phyloP scores from a whole-genome alignment of 2,888 invertebrate genomes.

The Eumacrocentrus americanus region DNA sequence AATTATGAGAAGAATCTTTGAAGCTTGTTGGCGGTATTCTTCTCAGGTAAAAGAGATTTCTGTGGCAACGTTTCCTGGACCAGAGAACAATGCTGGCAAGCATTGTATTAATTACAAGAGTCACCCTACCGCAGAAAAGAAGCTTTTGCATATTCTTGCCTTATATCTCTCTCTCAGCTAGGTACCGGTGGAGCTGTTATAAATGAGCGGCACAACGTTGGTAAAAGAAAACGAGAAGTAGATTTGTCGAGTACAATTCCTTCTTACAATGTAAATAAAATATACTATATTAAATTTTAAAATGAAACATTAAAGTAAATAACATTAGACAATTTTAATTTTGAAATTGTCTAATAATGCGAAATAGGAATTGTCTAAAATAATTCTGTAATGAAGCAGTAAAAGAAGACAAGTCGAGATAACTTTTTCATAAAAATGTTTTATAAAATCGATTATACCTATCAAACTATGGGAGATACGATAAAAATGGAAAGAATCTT shows the following conservation, averaged over 20 bases:
- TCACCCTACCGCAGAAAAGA: conserved; percentile 39
- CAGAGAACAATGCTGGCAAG: conserved; percentile 18
- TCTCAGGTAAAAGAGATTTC: conserved; percentile 21
- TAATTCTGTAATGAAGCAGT: too few relatives aligned
- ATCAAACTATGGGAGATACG: too few relatives aligned
- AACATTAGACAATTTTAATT: not conserved
- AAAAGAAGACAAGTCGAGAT: too few relatives aligned
- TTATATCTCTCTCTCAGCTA: conserved; percentile 39
- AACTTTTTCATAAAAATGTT: too few relatives aligned
- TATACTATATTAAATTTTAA: not conserved
- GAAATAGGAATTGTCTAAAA: too few relatives aligned
- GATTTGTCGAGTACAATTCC: not conserved
- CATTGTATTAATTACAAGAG: conserved; percentile 43
- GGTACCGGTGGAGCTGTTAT: conserved; percentile 11
- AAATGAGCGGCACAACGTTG: not conserved
- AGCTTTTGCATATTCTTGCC: conserved; percentile 45
- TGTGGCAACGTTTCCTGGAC: conserved; percentile 20
- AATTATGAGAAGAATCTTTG: conserved; percentile 2
- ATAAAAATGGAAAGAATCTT: too few relatives aligned
- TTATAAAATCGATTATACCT: too few relatives aligned
- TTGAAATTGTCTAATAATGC: conserved; percentile 1
- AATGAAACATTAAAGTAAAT: not conserved
- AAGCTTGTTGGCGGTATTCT: not conserved
- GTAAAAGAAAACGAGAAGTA: not conserved
- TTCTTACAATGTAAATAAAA: not conserved